Conservation (phyloP, 37 sponge, comb jelly and placozoan species). For the Hormiphora californensis region DNA sequence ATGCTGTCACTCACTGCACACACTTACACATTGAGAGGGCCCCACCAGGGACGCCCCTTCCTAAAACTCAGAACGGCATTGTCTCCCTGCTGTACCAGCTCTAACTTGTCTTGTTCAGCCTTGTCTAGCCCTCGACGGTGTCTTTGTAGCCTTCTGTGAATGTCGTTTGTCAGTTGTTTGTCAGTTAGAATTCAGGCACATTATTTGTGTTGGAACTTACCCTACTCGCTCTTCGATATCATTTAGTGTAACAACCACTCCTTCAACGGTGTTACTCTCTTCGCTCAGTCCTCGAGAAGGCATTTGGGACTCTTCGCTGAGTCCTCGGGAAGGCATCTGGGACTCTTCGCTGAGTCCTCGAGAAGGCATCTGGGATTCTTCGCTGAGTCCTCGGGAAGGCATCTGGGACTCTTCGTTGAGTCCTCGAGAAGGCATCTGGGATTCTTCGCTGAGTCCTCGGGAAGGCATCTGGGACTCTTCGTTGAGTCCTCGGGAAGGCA, state of each 20-base stretch:
- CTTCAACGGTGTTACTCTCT: not conserved
- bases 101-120: not conserved
- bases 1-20: too few species aligned
- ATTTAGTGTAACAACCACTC: not conserved
- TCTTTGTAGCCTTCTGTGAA: not conserved
- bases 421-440: not conserved
- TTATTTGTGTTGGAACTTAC: too few species aligned
- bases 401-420: not conserved
- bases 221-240: not conserved
- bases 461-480: too few species aligned
- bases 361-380: not conserved
- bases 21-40: not conserved
- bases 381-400: not conserved
- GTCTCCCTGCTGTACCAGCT: not conserved
- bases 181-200: too few species aligned
- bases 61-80: not conserved
- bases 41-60: not conserved
- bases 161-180: not conserved
- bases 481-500: too few species aligned
- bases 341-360: not conserved
- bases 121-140: not conserved
- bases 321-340: conserved; percentile 4
- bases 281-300: conserved; percentile 4
- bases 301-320: not conserved
- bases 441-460: conserved; percentile 3